Evolutionary conservation across 2,797 vertebrate species (phyloP), one percentile per base, ranked within the genome.

Genomic region (Acomys russatus): DNA sequence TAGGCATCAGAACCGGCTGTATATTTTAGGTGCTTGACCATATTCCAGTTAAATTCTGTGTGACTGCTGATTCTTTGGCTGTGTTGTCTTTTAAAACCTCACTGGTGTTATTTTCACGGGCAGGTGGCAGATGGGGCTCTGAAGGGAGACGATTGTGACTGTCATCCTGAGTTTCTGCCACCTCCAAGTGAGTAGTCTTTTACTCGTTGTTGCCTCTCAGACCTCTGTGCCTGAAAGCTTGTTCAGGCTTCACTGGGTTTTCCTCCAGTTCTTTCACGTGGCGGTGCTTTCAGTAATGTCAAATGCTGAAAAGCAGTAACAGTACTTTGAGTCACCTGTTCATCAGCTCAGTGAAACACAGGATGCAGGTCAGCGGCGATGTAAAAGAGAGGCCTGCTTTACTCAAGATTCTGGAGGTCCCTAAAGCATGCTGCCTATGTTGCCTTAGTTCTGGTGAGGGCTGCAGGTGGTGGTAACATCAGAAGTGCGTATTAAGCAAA

Each of bases 121-220:
- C 94, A 98, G 98, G 96, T 96, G 51, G n/a, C 74, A 70, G 44
- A 96, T 77, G 97, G 97, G 44, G 51, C 74, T 77, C 94, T 79
- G 61, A 94, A 77, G 89, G 1, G 78, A 92, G 98, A 98, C 96
- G 95, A 96, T 73, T 98, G 97, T 97, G 88, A 92, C 61, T 98
- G 94, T 88, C 80, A 96, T 88, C 93, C 86, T 90, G 98, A 98
- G 63, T 90, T 97, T 91, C 18, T 77, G 28, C 90, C 94, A 73
- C 64, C 91, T 30, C 61, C 96, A 92, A 96, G 98, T 98, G 95
- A 98, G 98, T 98, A 86, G 4, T 59, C 73, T 97, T 56, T 73
- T 0, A 14, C 84, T n/a, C 64, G 0, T 95, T 71, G 88, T 77
- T 73, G 30, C 14, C 59, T 6, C 23, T 63, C 85, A 7, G 66